Base-by-base conservation (phyloP, 2,113 vertebrate species). In the Phalacrocorax carbo region DNA sequence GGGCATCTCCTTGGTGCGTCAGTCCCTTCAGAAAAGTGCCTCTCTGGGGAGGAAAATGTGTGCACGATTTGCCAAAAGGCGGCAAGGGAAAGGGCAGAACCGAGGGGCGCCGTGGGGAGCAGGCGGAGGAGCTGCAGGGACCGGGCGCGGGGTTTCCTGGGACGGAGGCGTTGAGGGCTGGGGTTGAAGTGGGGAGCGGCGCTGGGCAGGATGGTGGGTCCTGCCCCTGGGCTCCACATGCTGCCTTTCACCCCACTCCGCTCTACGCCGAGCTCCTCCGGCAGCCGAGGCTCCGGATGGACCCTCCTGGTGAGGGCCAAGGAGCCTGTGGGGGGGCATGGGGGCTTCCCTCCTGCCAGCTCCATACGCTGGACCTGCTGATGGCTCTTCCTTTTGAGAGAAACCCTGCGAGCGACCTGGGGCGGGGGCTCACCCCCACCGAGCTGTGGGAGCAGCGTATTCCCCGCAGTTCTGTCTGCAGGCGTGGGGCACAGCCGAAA, bases 141-240 rank as follows among this genome's bases (percentile, higher is more conserved):
- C 25, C 0, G 3, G 55, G 34, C 1, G 0, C 0, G 1, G 42
- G 54, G 48, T 36, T 17, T 57, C 70, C n/a, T 1, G 1, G 51
- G 30, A 10, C 0, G 0, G 77, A 76, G 57, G 51, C 0, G 0
- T 8, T 5, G 3, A 15, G 54, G n/a, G 46, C 65, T 65, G 58
- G 32, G 27, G 11, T 18, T 49, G 69, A 58, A 46, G 26, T 1
- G 2, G 38, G 79, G 38, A 9, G 21, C 5, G 25, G 78, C 2
- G 6, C 11, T 1, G 6, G 78, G 42, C 54, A 25, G 58, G 80
- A 17, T 15, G 32, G 46, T 5, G 18, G 62, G 32, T 92, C 69
- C 81, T 49, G 52, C 8, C 11, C 40, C 20, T 5, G 4, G 14
- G 15, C 76, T 71, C 62, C 11, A 1, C 54, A 16, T 0, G 6